Evolutionary conservation across 2,113 vertebrate genomes (phyloP).

Genomic region (Pseudorhombus dupliciocellatus): DNA sequence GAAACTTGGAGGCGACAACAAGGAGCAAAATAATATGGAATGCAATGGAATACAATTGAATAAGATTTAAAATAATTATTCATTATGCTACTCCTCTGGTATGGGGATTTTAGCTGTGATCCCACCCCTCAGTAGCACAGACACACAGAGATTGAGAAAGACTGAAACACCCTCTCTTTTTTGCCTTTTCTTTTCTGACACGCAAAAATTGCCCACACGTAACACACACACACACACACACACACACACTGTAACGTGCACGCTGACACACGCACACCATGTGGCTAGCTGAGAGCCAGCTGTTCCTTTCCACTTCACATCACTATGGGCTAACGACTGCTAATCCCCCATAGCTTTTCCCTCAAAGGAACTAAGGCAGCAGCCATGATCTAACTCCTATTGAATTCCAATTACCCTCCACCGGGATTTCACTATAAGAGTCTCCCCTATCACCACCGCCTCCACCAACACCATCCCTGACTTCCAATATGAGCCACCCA

Average conservation of each 20-base stretch:
- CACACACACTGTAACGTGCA: conserved; percentile 7
- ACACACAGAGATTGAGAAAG: conserved; percentile 9
- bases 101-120: background rate
- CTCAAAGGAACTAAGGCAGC: conserved; percentile 76
- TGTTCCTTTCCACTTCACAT: conserved; percentile 81
- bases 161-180: conserved; percentile 26
- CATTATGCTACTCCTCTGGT: background rate
- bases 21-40: conserved; percentile 12
- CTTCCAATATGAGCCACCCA: conserved; percentile 46
- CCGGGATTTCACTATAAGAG: conserved; percentile 75
- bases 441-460: conserved; percentile 32
- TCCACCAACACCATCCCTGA: conserved; percentile 41
- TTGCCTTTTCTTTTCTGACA: conserved; percentile 41
- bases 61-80: background rate
- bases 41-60: conserved; percentile 16
- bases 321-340: conserved; percentile 74
- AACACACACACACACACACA: conserved; percentile 21
- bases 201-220: conserved; percentile 2
- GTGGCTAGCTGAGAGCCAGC: conserved; percentile 79
- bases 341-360: conserved; percentile 79
- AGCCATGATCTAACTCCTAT: conserved; percentile 81
- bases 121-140: background rate
- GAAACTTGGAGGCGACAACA: conserved; percentile 54
- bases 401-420: conserved; percentile 82
- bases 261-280: conserved; percentile 52